Conservation (phyloP, 2,888 invertebrate species). For the Caenorhabditis imperialis region DNA sequence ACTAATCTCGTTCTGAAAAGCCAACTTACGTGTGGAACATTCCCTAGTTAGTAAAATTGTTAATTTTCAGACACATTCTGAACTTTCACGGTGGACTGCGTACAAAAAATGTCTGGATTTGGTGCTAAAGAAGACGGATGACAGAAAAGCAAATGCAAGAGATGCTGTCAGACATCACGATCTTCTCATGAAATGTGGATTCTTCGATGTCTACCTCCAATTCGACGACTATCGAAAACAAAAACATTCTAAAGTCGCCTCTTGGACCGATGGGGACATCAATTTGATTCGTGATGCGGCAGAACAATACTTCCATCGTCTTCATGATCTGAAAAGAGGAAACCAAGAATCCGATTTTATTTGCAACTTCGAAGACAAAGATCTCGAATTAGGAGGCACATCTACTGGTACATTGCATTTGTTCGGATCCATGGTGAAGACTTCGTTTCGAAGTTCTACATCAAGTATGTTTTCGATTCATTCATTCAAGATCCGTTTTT, state of each 20-base stretch:
- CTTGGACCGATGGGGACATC: constrained; percentile 18
- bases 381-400: constrained; percentile 25
- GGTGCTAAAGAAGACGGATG: too few relatives aligned
- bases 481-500: background rate
- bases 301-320: constrained; percentile 11
- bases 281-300: constrained; percentile 20
- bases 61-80: constrained; percentile 24
- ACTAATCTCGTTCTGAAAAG: too few relatives aligned
- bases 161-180: constrained; percentile 22
- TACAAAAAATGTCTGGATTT: constrained; percentile 26
- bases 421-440: constrained; percentile 22
- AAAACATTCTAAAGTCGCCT: constrained; percentile 21
- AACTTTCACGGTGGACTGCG: constrained; percentile 25
- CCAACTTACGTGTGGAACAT: too few relatives aligned
- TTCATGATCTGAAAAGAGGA: constrained; percentile 21
- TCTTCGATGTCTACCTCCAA: constrained; percentile 19
- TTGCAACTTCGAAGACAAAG: constrained; percentile 21
- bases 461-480: constrained; percentile 26
- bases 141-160: constrained; percentile 19
- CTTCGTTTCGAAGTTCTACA: constrained; percentile 19
- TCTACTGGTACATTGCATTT: constrained; percentile 22
- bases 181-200: constrained; percentile 14
- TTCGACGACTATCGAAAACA: constrained; percentile 19
- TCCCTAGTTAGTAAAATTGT: too few relatives aligned
- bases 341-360: constrained; percentile 29